Evolutionary conservation across 2,797 vertebrate species (phyloP).

Genomic region (Anomalospiza imberbis): DNA sequence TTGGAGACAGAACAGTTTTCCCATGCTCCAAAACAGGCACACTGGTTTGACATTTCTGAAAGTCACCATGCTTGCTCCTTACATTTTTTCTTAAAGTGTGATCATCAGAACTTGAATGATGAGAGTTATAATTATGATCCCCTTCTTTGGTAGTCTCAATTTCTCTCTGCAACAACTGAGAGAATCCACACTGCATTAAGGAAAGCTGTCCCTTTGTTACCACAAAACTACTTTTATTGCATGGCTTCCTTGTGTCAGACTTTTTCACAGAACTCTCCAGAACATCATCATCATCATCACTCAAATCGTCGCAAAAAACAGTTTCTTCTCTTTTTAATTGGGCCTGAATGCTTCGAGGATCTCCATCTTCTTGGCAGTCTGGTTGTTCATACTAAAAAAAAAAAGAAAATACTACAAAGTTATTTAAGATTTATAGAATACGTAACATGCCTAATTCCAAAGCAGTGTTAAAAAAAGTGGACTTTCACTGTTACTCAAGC

Average conservation of each 20-base stretch:
- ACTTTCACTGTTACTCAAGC: neutral
- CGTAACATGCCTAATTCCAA: neutral
- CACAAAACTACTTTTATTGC: neutral
- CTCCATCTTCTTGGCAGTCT: conserved; percentile 15
- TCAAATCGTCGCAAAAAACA: conserved; percentile 82
- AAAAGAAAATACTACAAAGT: neutral
- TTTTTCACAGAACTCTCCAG: conserved; percentile 44
- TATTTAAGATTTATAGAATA: neutral
- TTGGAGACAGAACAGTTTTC: neutral
- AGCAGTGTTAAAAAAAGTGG: neutral
- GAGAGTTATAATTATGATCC: neutral
- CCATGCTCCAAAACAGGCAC: neutral
- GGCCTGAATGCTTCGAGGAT: neutral
- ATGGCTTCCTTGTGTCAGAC: conserved; percentile 12
- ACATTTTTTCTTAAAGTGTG: conserved; percentile 29
- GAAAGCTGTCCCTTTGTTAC: conserved; percentile 68
- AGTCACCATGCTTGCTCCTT: neutral
- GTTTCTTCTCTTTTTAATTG: conserved; percentile 27
- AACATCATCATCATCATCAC: conserved; percentile 82
- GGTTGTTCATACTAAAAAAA: conserved; percentile 19
- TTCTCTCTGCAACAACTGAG: conserved; percentile 74
- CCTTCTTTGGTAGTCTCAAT: conserved; percentile 24
- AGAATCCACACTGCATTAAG: conserved; percentile 83
- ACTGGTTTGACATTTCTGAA: conserved; percentile 7
- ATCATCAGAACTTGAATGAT: conserved; percentile 27